A percentile compares a stretch with the other conserved stretches of the same genome.
Evolutionary conservation across 2,888 invertebrate species (phyloP).

Genomic region (Alloscopus bannaensis): DNA sequence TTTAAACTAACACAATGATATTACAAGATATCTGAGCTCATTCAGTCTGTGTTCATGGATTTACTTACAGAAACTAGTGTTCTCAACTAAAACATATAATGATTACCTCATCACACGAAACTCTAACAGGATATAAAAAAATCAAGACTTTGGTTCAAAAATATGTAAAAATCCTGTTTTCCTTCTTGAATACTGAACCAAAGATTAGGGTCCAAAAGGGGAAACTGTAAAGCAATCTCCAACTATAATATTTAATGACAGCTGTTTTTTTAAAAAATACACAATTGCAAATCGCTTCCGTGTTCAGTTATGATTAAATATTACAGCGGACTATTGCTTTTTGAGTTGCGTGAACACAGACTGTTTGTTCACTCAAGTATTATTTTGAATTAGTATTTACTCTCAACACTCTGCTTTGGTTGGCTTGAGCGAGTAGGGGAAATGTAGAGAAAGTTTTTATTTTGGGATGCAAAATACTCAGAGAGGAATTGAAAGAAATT

Average conservation of each 20-base stretch:
- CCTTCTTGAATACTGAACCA: too few species aligned
- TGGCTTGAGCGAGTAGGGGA: too few species aligned
- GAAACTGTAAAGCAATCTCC: constrained; percentile 17
- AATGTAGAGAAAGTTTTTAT: too few species aligned
- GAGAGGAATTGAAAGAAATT: constrained; percentile 19
- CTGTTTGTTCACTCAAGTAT: constrained; percentile 39
- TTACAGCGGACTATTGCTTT: constrained; percentile 26
- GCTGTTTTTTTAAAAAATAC: background rate
- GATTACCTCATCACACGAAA: constrained; percentile 33
- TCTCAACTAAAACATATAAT: constrained; percentile 5
- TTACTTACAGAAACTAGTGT: constrained; percentile 31
- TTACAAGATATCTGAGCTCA: constrained; percentile 54
- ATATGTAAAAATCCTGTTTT: too few species aligned
- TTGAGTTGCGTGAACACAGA: constrained; percentile 52
- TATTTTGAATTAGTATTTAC: background rate
- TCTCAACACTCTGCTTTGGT: background rate
- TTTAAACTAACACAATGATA: too few species aligned
- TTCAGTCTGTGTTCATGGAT: constrained; percentile 63
- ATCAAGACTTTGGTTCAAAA: constrained; percentile 39
- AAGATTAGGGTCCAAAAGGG: constrained; percentile 55
- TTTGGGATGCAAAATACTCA: constrained; percentile 52
- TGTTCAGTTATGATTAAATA: constrained; percentile 22
- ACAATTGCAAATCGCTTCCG: too few species aligned
- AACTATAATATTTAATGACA: constrained; percentile 46
- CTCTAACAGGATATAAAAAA: background rate